Evolutionary conservation across 1,140 invertebrate species (phyloP), one percentile per base, ranked within the genome.

Genomic region (Trachymyrmex cornetzi): DNA sequence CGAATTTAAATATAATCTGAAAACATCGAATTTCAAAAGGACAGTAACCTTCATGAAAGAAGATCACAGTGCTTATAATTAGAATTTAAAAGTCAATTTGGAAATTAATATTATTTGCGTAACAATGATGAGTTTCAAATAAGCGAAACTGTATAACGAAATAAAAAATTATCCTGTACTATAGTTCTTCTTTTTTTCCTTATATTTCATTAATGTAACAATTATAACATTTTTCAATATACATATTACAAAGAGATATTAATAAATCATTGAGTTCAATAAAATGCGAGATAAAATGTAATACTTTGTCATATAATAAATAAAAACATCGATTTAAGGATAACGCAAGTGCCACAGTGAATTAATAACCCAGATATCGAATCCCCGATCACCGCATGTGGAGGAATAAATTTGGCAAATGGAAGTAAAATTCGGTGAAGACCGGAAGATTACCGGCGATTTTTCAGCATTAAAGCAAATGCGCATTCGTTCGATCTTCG

Each of bases 401-500:
- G 14, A 16, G 19, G 48, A 80, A 80, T 80, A 80, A 67, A 80
- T 80, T 80, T 34, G 7, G 24, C 34, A 30, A 79, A 79, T 12
- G 61, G 6, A 66, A 66, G 3, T 66, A 53, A 79, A 44, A 34
- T 14, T 44, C 27, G 3, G 7, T 14, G 24, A 14, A 79, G 22
- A 77, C 22, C 34, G 30, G 19, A 48, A 77, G 57, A 79, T 66
- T 50, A 79, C 61, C 44, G 63, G 4, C 61, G 24, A 79, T 55
- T 80, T n/a, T 80, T 80, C 48, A 80, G 5, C 9, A 27, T 64
- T 77, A 64, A 24, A 77, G 63, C 27, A 16, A 67, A 79, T 79
- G 61, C 59, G 59, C 44, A 55, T 55, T 80, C 48, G 30, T 19
- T 80, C 63, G 48, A 67, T 80, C 14, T 67, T 67, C 63, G 14